phyloP scores from a whole-genome alignment of 2,888 invertebrate genomes.

The Lasiommata megera region DNA sequence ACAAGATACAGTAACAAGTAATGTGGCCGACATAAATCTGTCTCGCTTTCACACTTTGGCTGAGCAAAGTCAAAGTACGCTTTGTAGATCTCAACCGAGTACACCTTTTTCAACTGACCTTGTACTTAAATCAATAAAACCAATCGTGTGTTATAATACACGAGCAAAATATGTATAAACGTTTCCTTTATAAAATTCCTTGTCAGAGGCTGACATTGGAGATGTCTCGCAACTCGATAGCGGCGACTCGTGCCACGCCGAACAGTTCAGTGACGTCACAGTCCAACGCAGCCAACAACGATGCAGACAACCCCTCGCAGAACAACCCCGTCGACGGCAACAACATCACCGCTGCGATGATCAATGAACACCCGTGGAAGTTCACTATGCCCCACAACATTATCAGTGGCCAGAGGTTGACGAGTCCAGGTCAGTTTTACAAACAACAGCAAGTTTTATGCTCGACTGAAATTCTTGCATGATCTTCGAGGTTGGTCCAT shows the following conservation, averaged over 20 bases:
- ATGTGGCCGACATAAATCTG: too few relatives aligned
- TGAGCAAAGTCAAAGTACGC: too few relatives aligned
- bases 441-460: too few relatives aligned
- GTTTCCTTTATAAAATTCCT: neutral
- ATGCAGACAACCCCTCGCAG: slow-evolving; percentile 56
- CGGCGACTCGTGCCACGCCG: slow-evolving; percentile 68
- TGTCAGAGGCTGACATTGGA: slow-evolving; percentile 84
- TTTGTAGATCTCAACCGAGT: too few relatives aligned
- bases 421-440: slow-evolving; percentile 50
- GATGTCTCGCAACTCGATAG: slow-evolving; percentile 84
- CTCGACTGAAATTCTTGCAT: too few relatives aligned
- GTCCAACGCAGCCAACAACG: slow-evolving; percentile 35
- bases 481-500: too few relatives aligned
- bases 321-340: slow-evolving; percentile 70
- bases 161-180: too few relatives aligned
- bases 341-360: slow-evolving; percentile 49
- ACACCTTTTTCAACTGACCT: too few relatives aligned
- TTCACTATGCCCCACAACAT: slow-evolving; percentile 49
- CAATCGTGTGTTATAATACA: too few relatives aligned
- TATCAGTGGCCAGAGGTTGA: slow-evolving; percentile 47
- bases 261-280: slow-evolving; percentile 38
- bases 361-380: slow-evolving; percentile 60
- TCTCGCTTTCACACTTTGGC: too few relatives aligned
- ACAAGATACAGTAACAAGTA: too few relatives aligned
- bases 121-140: too few relatives aligned